phyloP scores from a whole-genome alignment of 2,888 invertebrate species.

The Cerastis leucographa region DNA sequence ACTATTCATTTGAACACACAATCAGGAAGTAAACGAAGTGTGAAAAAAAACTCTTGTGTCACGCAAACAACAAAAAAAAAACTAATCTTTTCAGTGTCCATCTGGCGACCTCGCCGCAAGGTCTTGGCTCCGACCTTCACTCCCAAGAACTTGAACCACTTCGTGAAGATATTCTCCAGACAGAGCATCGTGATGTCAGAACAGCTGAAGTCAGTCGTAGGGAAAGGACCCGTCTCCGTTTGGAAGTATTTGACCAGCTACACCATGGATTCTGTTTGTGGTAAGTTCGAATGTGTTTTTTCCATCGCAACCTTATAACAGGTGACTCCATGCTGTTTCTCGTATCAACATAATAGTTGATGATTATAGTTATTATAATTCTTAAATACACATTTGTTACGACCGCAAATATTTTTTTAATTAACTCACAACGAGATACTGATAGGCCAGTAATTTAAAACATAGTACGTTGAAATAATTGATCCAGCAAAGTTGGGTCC shows the following conservation, averaged over 20 bases:
- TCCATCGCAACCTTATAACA: background rate
- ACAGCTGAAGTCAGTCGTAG: constrained; percentile 61
- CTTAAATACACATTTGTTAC: no score
- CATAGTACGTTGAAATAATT: no score
- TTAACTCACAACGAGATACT: no score
- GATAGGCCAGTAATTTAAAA: no score
- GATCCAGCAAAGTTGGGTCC: no score
- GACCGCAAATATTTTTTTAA: no score
- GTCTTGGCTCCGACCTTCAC: constrained; percentile 75
- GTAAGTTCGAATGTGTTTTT: constrained; percentile 55
- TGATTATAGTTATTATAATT: no score
- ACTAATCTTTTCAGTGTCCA: constrained; percentile 45
- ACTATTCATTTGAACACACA: background rate
- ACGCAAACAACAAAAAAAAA: background rate
- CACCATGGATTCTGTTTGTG: constrained; percentile 77
- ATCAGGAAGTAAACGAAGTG: background rate
- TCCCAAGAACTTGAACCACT: constrained; percentile 71
- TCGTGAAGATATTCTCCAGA: constrained; percentile 70
- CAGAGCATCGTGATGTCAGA: constrained; percentile 71
- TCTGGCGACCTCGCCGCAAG: constrained; percentile 77
- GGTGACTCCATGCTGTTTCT: no score
- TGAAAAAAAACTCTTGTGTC: background rate
- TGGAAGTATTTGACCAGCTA: constrained; percentile 76
- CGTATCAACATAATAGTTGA: no score
- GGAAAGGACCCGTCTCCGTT: constrained; percentile 68